phyloP scores from a whole-genome alignment of 2,113 vertebrate genomes.

The Entelurus aequoreus region DNA sequence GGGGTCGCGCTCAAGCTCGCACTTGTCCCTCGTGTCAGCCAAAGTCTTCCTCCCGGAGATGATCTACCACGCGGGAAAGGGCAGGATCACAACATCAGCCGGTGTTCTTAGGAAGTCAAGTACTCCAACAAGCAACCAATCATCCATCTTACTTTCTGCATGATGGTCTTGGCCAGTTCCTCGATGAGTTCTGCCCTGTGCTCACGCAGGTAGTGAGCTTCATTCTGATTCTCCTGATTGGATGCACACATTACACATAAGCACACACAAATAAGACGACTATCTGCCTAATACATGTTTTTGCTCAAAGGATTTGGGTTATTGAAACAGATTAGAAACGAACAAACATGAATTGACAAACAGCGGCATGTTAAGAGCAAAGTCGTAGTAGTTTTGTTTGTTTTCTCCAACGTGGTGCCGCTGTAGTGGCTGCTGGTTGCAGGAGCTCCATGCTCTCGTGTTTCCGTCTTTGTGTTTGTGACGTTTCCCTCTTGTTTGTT shows the following conservation, averaged over 20 bases:
- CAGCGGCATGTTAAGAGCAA: not conserved
- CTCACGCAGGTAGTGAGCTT: constrained; percentile 84
- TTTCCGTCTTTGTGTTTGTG: too few relatives aligned
- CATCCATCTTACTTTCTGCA: constrained; percentile 80
- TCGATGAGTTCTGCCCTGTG: constrained; percentile 88
- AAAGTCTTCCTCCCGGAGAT: constrained; percentile 78
- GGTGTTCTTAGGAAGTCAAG: not conserved
- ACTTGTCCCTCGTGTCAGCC: constrained; percentile 67
- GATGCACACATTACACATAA: not conserved
- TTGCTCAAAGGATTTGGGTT: constrained; percentile 15
- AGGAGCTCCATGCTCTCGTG: too few relatives aligned
- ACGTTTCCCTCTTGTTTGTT: too few relatives aligned
- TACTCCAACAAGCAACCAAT: not conserved
- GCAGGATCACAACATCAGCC: not conserved
- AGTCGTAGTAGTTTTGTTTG: not conserved
- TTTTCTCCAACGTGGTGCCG: too few relatives aligned
- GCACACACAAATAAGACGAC: constrained; percentile 22
- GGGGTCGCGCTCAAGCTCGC: constrained; percentile 52
- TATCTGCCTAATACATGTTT: constrained; percentile 21
- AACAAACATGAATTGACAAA: not conserved
- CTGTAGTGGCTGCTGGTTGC: too few relatives aligned
- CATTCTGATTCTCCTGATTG: constrained; percentile 84
- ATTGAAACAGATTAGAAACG: constrained; percentile 15
- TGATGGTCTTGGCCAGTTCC: constrained; percentile 86
- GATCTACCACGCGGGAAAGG: constrained; percentile 68